phyloP scores from a whole-genome alignment of 2,113 vertebrate genomes.

The Nerophis ophidion region DNA sequence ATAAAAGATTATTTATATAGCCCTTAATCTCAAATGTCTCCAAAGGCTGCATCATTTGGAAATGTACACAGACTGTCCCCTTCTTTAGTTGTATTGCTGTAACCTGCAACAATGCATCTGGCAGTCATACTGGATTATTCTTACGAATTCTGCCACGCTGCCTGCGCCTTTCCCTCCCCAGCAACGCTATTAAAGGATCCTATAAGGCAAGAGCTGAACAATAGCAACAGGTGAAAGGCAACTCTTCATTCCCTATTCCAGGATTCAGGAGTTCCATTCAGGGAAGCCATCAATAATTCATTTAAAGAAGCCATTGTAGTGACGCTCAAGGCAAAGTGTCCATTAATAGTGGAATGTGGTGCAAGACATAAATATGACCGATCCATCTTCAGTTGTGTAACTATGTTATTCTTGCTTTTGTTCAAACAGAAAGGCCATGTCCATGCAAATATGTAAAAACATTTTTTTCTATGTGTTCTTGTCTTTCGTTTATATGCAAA shows the following conservation, averaged over 20 bases:
- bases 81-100: too few species aligned
- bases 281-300: slow-evolving; percentile 33
- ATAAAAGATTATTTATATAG: too few species aligned
- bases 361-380: not conserved
- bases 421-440: too few species aligned
- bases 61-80: too few species aligned
- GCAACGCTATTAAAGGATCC: slow-evolving; percentile 27
- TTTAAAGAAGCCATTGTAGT: slow-evolving; percentile 37
- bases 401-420: too few species aligned
- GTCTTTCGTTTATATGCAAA: too few species aligned
- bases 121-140: too few species aligned
- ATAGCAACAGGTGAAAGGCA: slow-evolving; percentile 53
- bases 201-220: slow-evolving; percentile 53
- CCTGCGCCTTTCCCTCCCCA: slow-evolving; percentile 29
- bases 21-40: too few species aligned
- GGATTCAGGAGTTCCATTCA: slow-evolving; percentile 16
- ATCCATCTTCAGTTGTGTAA: not conserved
- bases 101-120: too few species aligned
- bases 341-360: slow-evolving; percentile 30
- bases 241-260: not conserved
- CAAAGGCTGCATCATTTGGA: too few species aligned
- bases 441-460: too few species aligned
- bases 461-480: too few species aligned
- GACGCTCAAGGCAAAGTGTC: slow-evolving; percentile 20
- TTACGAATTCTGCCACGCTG: slow-evolving; percentile 18